Percentiles rank a stretch among this genome's conserved stretches.
phyloP scores from a whole-genome alignment of 1,140 invertebrate species.

The Drosophila auraria region DNA sequence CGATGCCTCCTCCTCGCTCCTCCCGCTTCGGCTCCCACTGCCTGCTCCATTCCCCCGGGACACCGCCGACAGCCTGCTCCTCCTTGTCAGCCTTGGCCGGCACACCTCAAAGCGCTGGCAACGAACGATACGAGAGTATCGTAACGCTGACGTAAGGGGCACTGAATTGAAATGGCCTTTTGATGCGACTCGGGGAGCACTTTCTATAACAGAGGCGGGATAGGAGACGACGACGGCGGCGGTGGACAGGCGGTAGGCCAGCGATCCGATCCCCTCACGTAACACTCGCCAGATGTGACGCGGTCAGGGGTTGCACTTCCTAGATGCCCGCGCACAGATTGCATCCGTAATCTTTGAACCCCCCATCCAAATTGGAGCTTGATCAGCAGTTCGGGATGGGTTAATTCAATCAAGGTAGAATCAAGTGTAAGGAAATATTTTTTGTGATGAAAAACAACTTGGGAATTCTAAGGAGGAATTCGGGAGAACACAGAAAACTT shows the following conservation, averaged over 20 bases:
- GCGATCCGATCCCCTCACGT: slow-evolving; percentile 36
- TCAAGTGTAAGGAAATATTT: background rate
- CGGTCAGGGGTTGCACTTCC: slow-evolving; percentile 52
- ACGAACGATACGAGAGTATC: slow-evolving; percentile 37
- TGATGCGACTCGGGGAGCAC: slow-evolving; percentile 37
- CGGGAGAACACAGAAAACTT: background rate
- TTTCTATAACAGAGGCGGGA: slow-evolving; percentile 46
- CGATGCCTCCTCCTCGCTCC: slow-evolving; percentile 12
- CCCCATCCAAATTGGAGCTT: slow-evolving; percentile 14
- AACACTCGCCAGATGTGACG: slow-evolving; percentile 25
- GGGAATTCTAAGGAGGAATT: background rate
- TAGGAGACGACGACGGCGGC: slow-evolving; percentile 7
- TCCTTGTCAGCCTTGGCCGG: slow-evolving; percentile 43
- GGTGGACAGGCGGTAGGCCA: slow-evolving; percentile 19
- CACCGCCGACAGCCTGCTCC: slow-evolving; percentile 9
- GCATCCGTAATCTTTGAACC: slow-evolving; percentile 53
- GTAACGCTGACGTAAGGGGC: slow-evolving; percentile 78
- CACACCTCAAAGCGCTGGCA: slow-evolving; percentile 60
- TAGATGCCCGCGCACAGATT: slow-evolving; percentile 57
- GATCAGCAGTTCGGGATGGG: slow-evolving; percentile 12
- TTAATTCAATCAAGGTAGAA: slow-evolving; percentile 8
- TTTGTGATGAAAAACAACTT: background rate
- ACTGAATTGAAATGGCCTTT: slow-evolving; percentile 71
- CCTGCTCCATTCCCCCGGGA: slow-evolving; percentile 10
- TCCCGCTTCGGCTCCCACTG: slow-evolving; percentile 13